Percentiles rank a stretch among this genome's conserved stretches.
phyloP scores from a whole-genome alignment of 2,797 vertebrate genomes.

The Tarsius wallacei region DNA sequence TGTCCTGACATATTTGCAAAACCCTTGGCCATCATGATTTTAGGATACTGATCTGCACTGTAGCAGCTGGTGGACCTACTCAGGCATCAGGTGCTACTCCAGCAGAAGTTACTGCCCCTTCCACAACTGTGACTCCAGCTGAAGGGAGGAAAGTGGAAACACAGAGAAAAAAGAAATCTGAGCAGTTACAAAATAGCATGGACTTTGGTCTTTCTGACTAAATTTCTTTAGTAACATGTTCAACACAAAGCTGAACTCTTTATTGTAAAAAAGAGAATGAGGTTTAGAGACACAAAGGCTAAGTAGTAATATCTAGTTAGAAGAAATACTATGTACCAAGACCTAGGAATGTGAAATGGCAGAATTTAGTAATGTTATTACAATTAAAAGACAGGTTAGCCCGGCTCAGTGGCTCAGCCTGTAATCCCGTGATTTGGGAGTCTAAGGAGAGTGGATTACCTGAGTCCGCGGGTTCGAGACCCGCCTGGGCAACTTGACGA shows the following conservation, averaged over 20 bases:
- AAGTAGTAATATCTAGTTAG: neutral
- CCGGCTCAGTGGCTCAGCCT: too few species aligned
- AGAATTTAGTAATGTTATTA: neutral
- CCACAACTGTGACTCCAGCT: constrained; percentile 80
- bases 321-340: neutral
- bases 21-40: constrained; percentile 95
- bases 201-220: constrained; percentile 97
- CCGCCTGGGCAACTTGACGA: too few species aligned
- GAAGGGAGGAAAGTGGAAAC: constrained; percentile 95
- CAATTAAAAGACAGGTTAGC: neutral
- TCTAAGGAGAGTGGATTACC: too few species aligned
- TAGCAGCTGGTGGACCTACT: constrained; percentile 93
- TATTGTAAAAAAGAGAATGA: neutral
- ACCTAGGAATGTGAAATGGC: neutral
- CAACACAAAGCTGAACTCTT: constrained; percentile 82
- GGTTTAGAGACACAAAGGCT: neutral
- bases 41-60: constrained; percentile 95
- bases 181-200: constrained; percentile 96
- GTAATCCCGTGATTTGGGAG: too few species aligned
- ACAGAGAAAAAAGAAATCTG: constrained; percentile 95
- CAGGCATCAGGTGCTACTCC: constrained; percentile 73
- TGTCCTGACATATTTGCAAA: constrained; percentile 69
- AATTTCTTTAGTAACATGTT: constrained; percentile 90
- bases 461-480: too few species aligned
- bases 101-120: constrained; percentile 49